Percentiles rank a stretch among this genome's conserved stretches.
Conservation (phyloP, 2,113 vertebrate species). For the Caranx melampygus region DNA sequence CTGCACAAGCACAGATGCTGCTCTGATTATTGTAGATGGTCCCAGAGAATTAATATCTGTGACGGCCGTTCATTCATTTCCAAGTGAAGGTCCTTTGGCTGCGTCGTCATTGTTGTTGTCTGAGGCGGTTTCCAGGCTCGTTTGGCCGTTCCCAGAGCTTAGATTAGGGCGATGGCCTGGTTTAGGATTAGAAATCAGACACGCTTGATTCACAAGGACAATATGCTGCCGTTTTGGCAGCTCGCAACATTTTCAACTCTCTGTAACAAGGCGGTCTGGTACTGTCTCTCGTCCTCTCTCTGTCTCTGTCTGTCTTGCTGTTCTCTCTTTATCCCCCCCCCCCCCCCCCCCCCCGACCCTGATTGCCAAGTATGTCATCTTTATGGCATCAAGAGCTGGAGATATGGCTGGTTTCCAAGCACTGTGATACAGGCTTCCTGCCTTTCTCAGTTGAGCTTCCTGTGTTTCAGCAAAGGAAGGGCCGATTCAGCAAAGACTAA, state of each 20-base stretch:
- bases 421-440: conserved; percentile 66
- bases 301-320: background rate
- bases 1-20: conserved; percentile 8
- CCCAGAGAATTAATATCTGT: conserved; percentile 17
- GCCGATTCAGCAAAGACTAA: conserved; percentile 45
- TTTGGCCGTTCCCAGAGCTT: conserved; percentile 50
- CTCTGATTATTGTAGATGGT: conserved; percentile 12
- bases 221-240: conserved; percentile 60
- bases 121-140: conserved; percentile 31
- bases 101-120: background rate
- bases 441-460: conserved; percentile 65
- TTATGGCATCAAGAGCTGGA: conserved; percentile 8
- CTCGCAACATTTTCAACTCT: conserved; percentile 21
- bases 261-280: background rate
- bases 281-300: background rate
- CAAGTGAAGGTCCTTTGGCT: conserved; percentile 10
- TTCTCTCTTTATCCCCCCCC: background rate
- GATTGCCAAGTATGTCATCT: conserved; percentile 37
- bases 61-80: conserved; percentile 19
- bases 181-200: conserved; percentile 50
- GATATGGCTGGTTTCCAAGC: conserved; percentile 48
- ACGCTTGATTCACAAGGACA: conserved; percentile 56
- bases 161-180: conserved; percentile 34
- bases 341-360: background rate
- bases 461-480: conserved; percentile 68